Evolutionary conservation across 2,888 invertebrate species (phyloP), one percentile per base, ranked within the genome.

Genomic region (Trichacis sp.): DNA sequence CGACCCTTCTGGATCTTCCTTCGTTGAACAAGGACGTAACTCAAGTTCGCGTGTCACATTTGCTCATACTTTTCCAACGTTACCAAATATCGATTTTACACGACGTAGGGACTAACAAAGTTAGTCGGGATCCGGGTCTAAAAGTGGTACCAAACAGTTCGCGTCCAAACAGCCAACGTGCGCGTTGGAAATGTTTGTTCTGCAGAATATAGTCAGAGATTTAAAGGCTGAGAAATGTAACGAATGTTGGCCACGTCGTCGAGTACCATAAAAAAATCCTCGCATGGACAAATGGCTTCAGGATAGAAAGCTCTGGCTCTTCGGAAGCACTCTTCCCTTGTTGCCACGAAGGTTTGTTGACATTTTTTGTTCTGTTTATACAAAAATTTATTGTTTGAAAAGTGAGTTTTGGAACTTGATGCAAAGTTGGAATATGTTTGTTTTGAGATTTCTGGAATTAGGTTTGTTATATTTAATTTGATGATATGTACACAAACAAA

Each of bases 271-370:
- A 48, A 9, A 24, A 5, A 33, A 49, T 18, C 19, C 19, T 76
- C 81, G 89, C 87, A 94, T 94, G 94, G 94, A 94, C 92, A 93
- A 91, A 94, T 94, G 94, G 94, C 92, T 94, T 86, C 92, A 92
- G 88, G 94, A 94, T 87, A 93, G 93, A 86, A 93, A 93, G 88
- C 88, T 94, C 85, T 94, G 94, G 94, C 91, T 94, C 87, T 92
- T 94, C 86, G 94, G 94, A 85, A 93, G 92, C 88, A 93, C 93
- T 86, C 89, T 94, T 85, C 94, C 94, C 81, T 87, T 94, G 77
- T 85, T 94, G 82, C 93, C 93, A 70, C 89, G 94, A 85, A 91
- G 93, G 94, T 94, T 86, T 11, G 6, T 5, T 1, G 18, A n/a
- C 18, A 19, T 15, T 15, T 4, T 40, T 40, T 36, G 3, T 15